Base-by-base conservation (phyloP, 2,888 invertebrate genomes). In the Eristalinus sepulchralis region DNA sequence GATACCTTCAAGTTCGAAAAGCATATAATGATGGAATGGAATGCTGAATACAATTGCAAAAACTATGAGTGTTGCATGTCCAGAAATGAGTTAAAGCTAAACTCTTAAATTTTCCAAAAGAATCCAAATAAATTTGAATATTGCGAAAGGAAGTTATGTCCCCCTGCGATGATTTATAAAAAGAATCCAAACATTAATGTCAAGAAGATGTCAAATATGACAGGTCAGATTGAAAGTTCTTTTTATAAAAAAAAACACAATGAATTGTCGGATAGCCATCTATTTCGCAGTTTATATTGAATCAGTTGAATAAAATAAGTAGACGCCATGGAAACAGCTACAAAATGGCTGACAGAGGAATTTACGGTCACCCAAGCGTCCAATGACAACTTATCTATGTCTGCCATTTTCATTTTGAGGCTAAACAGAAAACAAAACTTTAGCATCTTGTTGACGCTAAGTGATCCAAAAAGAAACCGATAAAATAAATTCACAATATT, bases 401-500 rank as follows among this genome's bases (percentile, higher is more conserved):
- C 47, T 47, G 47, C 47, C 47, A 47, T 47, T 47, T 47, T 17
- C n/a, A 9, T 17, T 47, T n/a, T 17, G 47, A 17, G 47, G 31
- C 33, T 9, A 22, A 33, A 53, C 11, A 22, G 55, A 73, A 27
- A 24, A 6, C 53, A 9, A 53, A 17, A 27, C 20, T 22, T 63
- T 62, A 62, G 33, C 17, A 73, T 39, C n/a, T 20, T 53, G 57
- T 75, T 73, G 71, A 77, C 62, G 62, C 68, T 55, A 24, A 75
- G 33, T 73, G 66, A 55, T 31, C 62, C 71, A 59, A 66, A 36
- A 53, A 59, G 6, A 55, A 62, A 63, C 27, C 31, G 22, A 62
- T 68, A 47, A 79, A 73, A 79, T 73, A 73, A 73, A 73, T 68
- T 62, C 20, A 31, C 10, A 20, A 60, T 47, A 68, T 63, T 62